Evolutionary conservation across 2,888 invertebrate species (phyloP), one percentile per base, ranked within the genome.

Genomic region (Nycteola revayana): DNA sequence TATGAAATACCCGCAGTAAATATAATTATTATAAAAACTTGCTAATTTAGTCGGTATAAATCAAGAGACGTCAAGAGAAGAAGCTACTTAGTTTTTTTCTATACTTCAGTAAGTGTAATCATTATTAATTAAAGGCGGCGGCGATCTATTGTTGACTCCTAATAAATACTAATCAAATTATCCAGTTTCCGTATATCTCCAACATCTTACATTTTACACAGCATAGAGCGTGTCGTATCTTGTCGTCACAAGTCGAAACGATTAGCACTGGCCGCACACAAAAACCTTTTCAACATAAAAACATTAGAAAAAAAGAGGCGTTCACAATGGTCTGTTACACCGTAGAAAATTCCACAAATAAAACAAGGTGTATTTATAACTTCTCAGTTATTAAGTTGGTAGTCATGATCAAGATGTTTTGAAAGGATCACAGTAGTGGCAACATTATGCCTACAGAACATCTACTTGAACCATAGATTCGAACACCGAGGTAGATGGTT

Each of bases 291-390:
- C 7, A 35, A 27, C 4, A 35, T 46, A 49, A 58, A 43, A 47
- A 46, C 22, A 25, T 10, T n/a, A 36, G 34, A 48, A 40, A 46
- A 38, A 39, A 67, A 69, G 56, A 50, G 49, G 54, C 67, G 54
- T 56, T 51, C 63, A 80, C 79, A 80, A 82, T 74, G 65, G 63
- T 50, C 40, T 45, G 57, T 62, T 67, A 69, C 68, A 66, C 75
- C 75, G 72, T 77, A 78, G 76, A 80, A 75, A 72, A 80, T 77
- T 61, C 49, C 59, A 70, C 75, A 74, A 78, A 78, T 69, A 79
- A 78, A 75, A 71, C 67, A 60, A 62, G 62, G 59, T 64, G 60
- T 42, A 47, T 51, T 46, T 35, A 36, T 42, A 37, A 32, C 32
- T 44, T 7, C 21, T 31, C 24, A 31, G 7, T 8, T 24, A 14